Conservation (phyloP, 2,113 vertebrate genomes). For the Porphyrio hochstetteri region DNA sequence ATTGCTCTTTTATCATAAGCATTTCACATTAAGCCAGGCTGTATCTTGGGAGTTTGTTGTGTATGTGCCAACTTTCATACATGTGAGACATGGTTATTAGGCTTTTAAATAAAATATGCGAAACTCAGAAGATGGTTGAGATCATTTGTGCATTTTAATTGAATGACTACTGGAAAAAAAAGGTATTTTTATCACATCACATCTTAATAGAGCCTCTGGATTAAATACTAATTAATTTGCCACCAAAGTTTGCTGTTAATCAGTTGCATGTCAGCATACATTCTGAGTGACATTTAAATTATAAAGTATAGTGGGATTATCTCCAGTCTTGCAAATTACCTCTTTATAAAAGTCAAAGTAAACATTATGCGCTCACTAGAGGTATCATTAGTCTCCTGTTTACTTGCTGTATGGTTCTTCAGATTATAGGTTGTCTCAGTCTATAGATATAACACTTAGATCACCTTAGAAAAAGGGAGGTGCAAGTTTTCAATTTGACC, state of each 20-base stretch:
- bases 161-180: conserved; percentile 9
- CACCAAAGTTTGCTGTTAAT: conserved; percentile 72
- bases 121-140: conserved; percentile 14
- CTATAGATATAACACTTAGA: not conserved
- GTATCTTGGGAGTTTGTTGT: conserved; percentile 57
- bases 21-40: conserved; percentile 9
- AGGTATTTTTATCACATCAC: conserved; percentile 57
- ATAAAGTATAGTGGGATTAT: conserved; percentile 71
- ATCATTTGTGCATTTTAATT: conserved; percentile 36
- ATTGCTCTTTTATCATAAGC: conserved; percentile 45
- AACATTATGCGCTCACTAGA: conserved; percentile 15
- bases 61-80: conserved; percentile 41
- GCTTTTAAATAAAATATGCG: conserved; percentile 56
- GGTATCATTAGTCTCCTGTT: conserved; percentile 44
- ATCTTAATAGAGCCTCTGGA: conserved; percentile 61
- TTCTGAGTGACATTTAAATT: conserved; percentile 74
- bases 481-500: not conserved
- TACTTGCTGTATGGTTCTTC: not conserved
- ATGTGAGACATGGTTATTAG: conserved; percentile 49
- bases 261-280: conserved; percentile 59
- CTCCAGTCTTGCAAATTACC: conserved; percentile 71
- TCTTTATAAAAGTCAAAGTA: conserved; percentile 73
- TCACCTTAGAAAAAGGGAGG: not conserved
- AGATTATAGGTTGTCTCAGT: conserved; percentile 34
- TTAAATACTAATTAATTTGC: conserved; percentile 78